Evolutionary conservation across 2,888 invertebrate genomes (phyloP), one percentile per base, ranked within the genome.

Genomic region (Megamerina dolium): DNA sequence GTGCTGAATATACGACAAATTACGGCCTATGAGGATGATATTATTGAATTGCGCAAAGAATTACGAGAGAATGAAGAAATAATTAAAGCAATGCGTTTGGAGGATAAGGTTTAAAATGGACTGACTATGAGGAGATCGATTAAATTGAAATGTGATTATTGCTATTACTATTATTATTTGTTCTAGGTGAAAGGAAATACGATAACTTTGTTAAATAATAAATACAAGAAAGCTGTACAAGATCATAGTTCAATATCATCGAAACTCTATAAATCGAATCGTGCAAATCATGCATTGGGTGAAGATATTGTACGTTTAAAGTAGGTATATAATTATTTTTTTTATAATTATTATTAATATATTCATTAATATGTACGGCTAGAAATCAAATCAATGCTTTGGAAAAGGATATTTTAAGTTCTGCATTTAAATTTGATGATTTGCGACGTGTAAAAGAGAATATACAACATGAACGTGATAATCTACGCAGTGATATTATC

Each of bases 401-500:
- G 18, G 64, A 66, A 43, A 66, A 64, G 35, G 61, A 60, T 51
- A 52, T 61, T 1, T 33, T 64, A 2, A 60, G 46, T 38, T 56
- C 57, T 0, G 49, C 57, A 6, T 57, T 57, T 5, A 59, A 57
- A 38, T 53, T 55, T 31, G 61, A 65, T 12, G 60, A 61, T 4
- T 37, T 60, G 9, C 54, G 59, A 13, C 59, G 59, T 5, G 20
- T 60, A 5, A 65, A 63, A 34, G 64, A 65, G 16, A 49, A 57
- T 26, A 40, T 65, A 3, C 61, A 60, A 27, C 59, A 60, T 17
- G 66, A 66, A 42, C 60, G 65, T 6, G 63, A 65, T 33, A 48
- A 48, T 16, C 52, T 66, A 6, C 59, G 63, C 5, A 59, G 60
- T 34, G 61, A 64, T 37, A 55, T 64, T 14, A 44, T 55, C 1